Base-by-base conservation (phyloP, 2,888 invertebrate genomes). In the Conchocele bisecta region DNA sequence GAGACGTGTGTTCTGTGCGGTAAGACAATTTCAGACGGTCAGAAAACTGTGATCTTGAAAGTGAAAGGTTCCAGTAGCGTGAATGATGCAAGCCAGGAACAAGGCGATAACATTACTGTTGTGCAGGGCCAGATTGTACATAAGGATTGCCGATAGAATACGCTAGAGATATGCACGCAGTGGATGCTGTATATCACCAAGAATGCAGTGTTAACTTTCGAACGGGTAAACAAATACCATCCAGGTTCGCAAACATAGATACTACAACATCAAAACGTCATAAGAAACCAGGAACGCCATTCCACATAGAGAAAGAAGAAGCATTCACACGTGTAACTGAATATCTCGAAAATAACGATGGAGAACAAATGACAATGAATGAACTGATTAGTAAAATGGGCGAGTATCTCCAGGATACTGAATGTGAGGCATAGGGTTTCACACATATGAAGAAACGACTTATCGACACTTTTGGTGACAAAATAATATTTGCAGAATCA, bases 401-500 rank as follows among this genome's bases (percentile, higher is more conserved):
- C 1, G 29, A 51, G 11, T 26, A 28, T 41, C 29, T 51, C 22
- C n/a, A 28, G 2, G 17, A 28, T 13, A 39, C 37, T 31, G 54
- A 50, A 3, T 3, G 29, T 39, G 51, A 51, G 13, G 41, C 61
- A 1, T 61, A 53, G 17, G 42, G 61, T 39, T 17, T 33, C 29
- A 13, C 15, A 41, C 31, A 61, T 11, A 78, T 71, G 70, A 69
- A 79, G 26, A 31, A 29, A 17, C 56, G 60, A 41, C 24, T 79
- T 20, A 22, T 41, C 26, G 59, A 65, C 44, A 50, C 61, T 35
- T 79, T 79, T 46, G 78, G 71, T 35, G 48, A 79, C 31, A 56
- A 42, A 35, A 63, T 79, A 20, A 46, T 75, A 5, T 66, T 75
- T 28, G 64, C 71, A 17, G 63, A 70, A 15, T 78, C 26, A 74